phyloP scores from a whole-genome alignment of 2,888 invertebrate species.

The Linnaemya tessellans region DNA sequence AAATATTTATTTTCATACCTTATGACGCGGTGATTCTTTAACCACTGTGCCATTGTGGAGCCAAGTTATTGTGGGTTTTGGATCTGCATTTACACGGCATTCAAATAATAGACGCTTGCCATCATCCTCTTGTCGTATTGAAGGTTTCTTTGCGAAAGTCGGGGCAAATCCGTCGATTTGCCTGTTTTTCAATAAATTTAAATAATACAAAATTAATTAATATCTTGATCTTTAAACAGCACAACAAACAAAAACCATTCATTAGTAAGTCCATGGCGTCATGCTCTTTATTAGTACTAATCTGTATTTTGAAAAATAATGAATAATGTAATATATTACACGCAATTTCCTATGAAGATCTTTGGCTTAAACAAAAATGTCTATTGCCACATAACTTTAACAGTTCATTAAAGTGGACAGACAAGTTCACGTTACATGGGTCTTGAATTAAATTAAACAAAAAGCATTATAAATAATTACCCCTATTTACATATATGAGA shows the following conservation, averaged over 20 bases:
- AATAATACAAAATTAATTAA: background rate
- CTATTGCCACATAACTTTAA: too few relatives aligned
- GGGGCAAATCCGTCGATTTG: conserved; percentile 99
- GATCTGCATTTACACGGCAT: conserved; percentile 97
- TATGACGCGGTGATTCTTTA: conserved; percentile 92
- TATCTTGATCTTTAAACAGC: background rate
- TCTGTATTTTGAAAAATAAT: background rate
- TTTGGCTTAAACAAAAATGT: too few relatives aligned
- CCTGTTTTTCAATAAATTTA: conserved; percentile 84
- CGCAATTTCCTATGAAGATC: too few relatives aligned
- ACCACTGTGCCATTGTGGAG: conserved; percentile 94
- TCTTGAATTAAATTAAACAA: too few relatives aligned
- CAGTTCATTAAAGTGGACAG: too few relatives aligned
- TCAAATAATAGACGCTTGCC: conserved; percentile 96
- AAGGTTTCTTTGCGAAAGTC: conserved; percentile 98
- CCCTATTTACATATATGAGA: too few relatives aligned
- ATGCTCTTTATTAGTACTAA: conserved; percentile 3
- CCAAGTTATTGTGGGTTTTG: conserved; percentile 94
- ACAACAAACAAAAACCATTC: background rate
- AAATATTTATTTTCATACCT: conserved; percentile 86
- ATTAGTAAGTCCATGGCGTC: background rate
- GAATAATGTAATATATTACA: too few relatives aligned
- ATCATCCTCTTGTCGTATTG: conserved; percentile 98
- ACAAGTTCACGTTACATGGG: too few relatives aligned
- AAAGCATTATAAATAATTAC: too few relatives aligned